Evolutionary conservation across 2,113 vertebrate species (phyloP).

Genomic region (Sebastes schlegelii): DNA sequence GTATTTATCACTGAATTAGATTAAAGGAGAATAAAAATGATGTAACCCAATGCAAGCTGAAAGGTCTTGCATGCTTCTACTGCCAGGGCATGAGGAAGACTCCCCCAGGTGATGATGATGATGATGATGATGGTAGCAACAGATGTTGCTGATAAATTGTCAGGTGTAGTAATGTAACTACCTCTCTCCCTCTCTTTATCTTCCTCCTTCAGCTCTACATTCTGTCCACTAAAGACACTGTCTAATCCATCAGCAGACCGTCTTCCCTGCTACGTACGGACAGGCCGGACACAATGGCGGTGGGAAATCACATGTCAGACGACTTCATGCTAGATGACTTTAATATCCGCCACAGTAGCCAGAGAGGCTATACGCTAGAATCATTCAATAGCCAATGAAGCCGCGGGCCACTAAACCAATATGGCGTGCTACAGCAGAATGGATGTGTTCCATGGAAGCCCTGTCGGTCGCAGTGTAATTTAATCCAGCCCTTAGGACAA

Average conservation of each 20-base stretch:
- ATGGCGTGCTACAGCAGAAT: constrained; percentile 73
- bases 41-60: constrained; percentile 35
- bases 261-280: constrained; percentile 59
- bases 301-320: constrained; percentile 76
- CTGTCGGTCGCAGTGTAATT: constrained; percentile 76
- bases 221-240: constrained; percentile 54
- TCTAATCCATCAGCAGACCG: constrained; percentile 71
- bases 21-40: constrained; percentile 20
- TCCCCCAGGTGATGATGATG: neutral
- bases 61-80: constrained; percentile 8
- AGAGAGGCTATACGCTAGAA: constrained; percentile 74
- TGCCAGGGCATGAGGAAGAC: constrained; percentile 7
- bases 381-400: constrained; percentile 80
- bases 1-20: constrained; percentile 28
- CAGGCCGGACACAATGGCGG: constrained; percentile 65
- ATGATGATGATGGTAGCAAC: neutral
- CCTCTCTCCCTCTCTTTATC: constrained; percentile 8
- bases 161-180: constrained; percentile 30
- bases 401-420: constrained; percentile 79
- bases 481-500: constrained; percentile 78
- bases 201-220: constrained; percentile 25
- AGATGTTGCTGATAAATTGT: constrained; percentile 31
- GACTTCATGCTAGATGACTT: constrained; percentile 82
- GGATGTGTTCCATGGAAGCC: constrained; percentile 76
- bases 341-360: constrained; percentile 80